phyloP scores from a whole-genome alignment of 2,113 vertebrate species.

The Tonatia bakeri region DNA sequence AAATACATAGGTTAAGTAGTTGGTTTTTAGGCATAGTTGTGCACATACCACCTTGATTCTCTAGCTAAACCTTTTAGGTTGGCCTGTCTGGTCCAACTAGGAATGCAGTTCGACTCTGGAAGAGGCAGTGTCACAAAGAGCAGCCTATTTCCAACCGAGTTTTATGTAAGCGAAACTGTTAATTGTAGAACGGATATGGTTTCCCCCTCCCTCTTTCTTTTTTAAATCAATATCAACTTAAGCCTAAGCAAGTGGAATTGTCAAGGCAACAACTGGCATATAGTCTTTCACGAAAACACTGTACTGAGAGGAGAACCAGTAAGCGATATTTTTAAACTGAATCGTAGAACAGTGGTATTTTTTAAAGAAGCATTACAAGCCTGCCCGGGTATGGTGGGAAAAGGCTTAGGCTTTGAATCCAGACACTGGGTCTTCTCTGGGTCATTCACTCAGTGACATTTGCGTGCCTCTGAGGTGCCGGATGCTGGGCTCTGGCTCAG shows the following conservation, averaged over 20 bases:
- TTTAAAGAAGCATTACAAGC: not conserved
- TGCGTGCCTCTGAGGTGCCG: not conserved
- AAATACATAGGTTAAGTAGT: not conserved
- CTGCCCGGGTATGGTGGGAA: not conserved
- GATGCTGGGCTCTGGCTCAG: not conserved
- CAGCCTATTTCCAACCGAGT: conserved; percentile 8
- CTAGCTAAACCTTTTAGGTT: not conserved
- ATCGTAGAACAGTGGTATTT: not conserved
- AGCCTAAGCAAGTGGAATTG: conserved; percentile 47
- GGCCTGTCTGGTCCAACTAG: not conserved
- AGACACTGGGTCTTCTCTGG: not conserved
- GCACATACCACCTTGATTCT: not conserved
- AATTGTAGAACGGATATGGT: conserved; percentile 28
- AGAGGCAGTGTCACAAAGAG: not conserved
- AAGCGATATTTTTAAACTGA: not conserved
- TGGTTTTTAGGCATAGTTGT: not conserved
- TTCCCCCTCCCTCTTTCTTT: not conserved
- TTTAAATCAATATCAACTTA: conserved; percentile 70
- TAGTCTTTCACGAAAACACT: conserved; percentile 25
- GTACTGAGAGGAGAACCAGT: conserved; percentile 8
- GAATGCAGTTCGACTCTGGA: not conserved
- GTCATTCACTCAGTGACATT: not conserved
- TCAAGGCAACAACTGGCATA: conserved; percentile 45
- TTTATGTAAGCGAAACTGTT: conserved; percentile 55
- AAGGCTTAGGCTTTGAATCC: not conserved